Evolutionary conservation across 2,113 vertebrate genomes (phyloP), one percentile per base, ranked within the genome.

Genomic region (Phoxinus phoxinus): DNA sequence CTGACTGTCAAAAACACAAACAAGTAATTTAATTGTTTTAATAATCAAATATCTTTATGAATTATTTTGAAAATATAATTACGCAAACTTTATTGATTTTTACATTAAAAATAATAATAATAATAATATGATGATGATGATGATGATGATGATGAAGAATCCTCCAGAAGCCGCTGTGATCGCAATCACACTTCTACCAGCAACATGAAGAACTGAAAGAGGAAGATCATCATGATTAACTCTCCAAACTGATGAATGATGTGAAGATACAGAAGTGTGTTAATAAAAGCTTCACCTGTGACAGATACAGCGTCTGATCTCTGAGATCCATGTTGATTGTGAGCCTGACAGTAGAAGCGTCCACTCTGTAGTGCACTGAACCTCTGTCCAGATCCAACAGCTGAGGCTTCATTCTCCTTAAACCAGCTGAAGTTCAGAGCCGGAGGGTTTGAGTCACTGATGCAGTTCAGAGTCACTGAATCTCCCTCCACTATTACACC

Each of bases 361-460:
- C n/a, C n/a, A n/a, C n/a, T n/a, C n/a, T n/a, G n/a, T n/a, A n/a
- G n/a, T n/a, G n/a, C n/a, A n/a, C n/a, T n/a, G n/a, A n/a, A n/a
- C n/a, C n/a, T n/a, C n/a, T n/a, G n/a, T 32, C 63, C 63, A 67
- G 15, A 67, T 67, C 63, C 63, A 67, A 67, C 63, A 67, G 63
- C 2, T 8, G 27, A 32, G 63, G 13, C 3, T 67, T 67, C 27
- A 32, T 32, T 0, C 63, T 67, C 63, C 32, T 72, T 71, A 56
- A 72, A 72, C 81, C 81, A 72, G 72, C 23, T 46, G 71, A 46
- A 44, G 9, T 44, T 73, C 71, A 25, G 71, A 41, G 72, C 44
- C 48, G 72, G 56, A 23, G 56, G 56, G 21, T 58, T 23, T 58
- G 56, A 58, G 10, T 61, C 58, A 61, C 58, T 61, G 58, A 25